Evolutionary conservation across 2,797 vertebrate species (phyloP), one percentile per base, ranked within the genome.

Genomic region (Peromyscus melanophrys): DNA sequence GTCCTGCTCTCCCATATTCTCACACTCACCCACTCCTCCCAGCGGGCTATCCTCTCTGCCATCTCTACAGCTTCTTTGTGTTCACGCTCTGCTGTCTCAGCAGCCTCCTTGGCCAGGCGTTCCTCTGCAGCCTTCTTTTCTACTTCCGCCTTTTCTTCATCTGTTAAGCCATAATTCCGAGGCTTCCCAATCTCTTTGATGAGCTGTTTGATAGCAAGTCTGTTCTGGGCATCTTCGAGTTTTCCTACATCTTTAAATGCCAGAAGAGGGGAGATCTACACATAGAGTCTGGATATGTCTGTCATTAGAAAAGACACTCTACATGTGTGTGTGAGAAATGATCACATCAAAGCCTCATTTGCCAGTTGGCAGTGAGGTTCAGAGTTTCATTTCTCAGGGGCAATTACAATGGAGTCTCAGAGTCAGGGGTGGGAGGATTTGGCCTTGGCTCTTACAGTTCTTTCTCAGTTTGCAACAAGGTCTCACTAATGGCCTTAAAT

Each of bases 1-100:
- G 21, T 16, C 80, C 6, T 29, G 6, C 4, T 1, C 10, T 5
- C 2, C 2, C 21, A 1, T 61, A 12, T 9, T 11, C 69, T 0
- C 14, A 14, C 82, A 97, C 99, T 80, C 98, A 99, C 99, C 99
- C 99, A 99, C 77, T 99, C 99, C 97, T 99, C 99, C 99, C 99
- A 99, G 80, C 96, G 97, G 13, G 98, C 98, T 6, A 98, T 96
- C 96, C 98, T 99, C 96, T 98, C 98, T 0, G 98, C 98, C 0
- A 95, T 98, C 98, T 99, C 99, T 83, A 99, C 93, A 0, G 98
- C 98, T 95, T 99, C 99, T 91, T 23, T 98, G 75, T 0, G 96
- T 94, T 99, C 98, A 34, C 80, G 96, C 34, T 99, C 98, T 0
- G 98, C 99, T 31, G 95, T 98, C 93, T 98, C 96, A 77, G 97